Evolutionary conservation across 2,888 invertebrate genomes (phyloP), one percentile per base, ranked within the genome.

Genomic region (Ectemnius continuus): DNA sequence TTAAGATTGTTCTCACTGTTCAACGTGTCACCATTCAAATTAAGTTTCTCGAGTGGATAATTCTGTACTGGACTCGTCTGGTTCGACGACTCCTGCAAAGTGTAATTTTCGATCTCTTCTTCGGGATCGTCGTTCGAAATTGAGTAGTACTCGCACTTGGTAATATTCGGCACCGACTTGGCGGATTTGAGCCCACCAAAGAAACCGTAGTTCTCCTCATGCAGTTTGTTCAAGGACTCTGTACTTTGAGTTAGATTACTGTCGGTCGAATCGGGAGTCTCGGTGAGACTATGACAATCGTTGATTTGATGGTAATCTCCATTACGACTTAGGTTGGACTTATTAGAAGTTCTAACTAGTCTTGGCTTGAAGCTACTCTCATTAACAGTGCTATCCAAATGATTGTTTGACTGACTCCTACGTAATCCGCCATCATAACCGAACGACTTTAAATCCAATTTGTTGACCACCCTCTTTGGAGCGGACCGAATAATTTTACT

Each of bases 121-220:
- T 71, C 73, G n/a, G 36, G 62, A n/a, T 28, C 68, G 26, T 58
- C 64, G 11, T 48, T 68, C 13, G 45, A n/a, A 61, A 70, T 80
- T 23, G 74, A 73, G 23, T 80, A 85, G 28, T 70, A 75, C 13
- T 82, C 79, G 57, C 77, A 78, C 8, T 81, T 84, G 1, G 86
- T 78, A 11, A 90, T 87, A 61, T 89, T 88, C 0, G 90, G 89
- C 47, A 89, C 88, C 13, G 90, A 90, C 61, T 87, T 88, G 0
- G 88, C 89, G 0, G 88, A 80, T 28, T 80, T 85, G 58, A 89
- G 70, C 3, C 71, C 69, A 1, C 75, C 79, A 23, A 84, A 80
- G 6, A 74, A 60, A 1, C 70, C 62, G n/a, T 80, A 77, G 6
- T 6, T 11, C 0, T 71, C 67, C 2, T 65, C 64, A 2, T 36